Conservation (phyloP, 2,797 vertebrate genomes). For the Sphaeramia orbicularis region DNA sequence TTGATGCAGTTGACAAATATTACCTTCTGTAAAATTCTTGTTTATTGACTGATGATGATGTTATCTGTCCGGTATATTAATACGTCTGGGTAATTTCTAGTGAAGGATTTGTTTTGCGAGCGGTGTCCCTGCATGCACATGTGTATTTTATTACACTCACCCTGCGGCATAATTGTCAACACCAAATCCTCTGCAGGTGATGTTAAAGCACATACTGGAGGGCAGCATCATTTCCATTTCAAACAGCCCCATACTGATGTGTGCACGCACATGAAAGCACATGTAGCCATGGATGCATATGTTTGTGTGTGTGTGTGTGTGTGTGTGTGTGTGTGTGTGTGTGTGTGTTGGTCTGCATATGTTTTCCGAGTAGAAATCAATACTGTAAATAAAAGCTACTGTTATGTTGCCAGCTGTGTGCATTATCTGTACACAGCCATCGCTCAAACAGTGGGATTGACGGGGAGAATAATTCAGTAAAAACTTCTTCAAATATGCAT, state of each 20-base stretch:
- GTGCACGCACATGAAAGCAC: conserved; percentile 17
- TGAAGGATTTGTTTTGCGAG: conserved; percentile 46
- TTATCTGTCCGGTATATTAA: conserved; percentile 14
- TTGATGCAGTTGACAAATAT: conserved; percentile 9
- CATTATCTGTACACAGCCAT: conserved; percentile 51
- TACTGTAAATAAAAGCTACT: conserved; percentile 63
- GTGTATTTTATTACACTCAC: conserved; percentile 45
- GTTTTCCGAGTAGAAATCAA: conserved; percentile 55
- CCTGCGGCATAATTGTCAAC: conserved; percentile 48
- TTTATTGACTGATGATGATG: conserved; percentile 35
- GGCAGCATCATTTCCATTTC: conserved; percentile 76
- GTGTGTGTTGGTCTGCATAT: no score
- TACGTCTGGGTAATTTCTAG: conserved; percentile 35
- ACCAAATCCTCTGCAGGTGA: conserved; percentile 63
- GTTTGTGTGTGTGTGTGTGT: conserved; percentile 2
- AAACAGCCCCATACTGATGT: conserved; percentile 55
- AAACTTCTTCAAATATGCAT: conserved; percentile 78
- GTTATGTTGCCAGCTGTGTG: conserved; percentile 22
- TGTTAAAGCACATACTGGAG: conserved; percentile 38
- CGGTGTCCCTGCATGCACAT: conserved; percentile 1
- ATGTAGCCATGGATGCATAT: not conserved
- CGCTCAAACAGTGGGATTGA: conserved; percentile 60
- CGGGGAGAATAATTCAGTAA: conserved; percentile 49
- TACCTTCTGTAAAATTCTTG: conserved; percentile 14
- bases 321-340: conserved; percentile 15